Conservation (phyloP, 2,888 invertebrate genomes). For the Bedellia somnulentella region DNA sequence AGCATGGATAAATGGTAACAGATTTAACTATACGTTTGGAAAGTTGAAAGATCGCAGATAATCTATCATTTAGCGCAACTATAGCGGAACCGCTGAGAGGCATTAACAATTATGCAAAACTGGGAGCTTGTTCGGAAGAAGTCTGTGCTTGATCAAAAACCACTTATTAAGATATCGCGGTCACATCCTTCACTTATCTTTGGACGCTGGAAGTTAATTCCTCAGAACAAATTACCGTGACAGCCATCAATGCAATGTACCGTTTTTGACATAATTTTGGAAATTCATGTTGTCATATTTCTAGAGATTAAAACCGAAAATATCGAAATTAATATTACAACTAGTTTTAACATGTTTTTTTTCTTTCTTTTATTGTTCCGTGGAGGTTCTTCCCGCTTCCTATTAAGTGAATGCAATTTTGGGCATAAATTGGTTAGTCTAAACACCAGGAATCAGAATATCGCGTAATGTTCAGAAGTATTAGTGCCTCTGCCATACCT, state of each 20-base stretch:
- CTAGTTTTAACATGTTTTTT: too few species aligned
- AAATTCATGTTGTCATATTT: too few species aligned
- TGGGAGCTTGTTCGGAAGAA: slow-evolving; percentile 19
- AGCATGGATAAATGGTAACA: too few species aligned
- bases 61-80: slow-evolving; percentile 8
- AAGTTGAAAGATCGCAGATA: background rate
- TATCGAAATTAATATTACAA: too few species aligned
- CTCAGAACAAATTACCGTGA: slow-evolving; percentile 31
- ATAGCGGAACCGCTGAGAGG: slow-evolving; percentile 16
- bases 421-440: too few species aligned
- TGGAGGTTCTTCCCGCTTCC: too few species aligned
- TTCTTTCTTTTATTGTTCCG: too few species aligned
- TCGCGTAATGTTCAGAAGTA: too few species aligned
- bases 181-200: slow-evolving; percentile 21
- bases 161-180: slow-evolving; percentile 55
- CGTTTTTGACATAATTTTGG: slow-evolving; percentile 24
- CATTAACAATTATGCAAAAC: slow-evolving; percentile 49
- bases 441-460: too few species aligned
- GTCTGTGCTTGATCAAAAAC: slow-evolving; percentile 39
- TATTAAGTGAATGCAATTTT: too few species aligned
- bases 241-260: slow-evolving; percentile 42
- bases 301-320: too few species aligned
- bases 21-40: background rate
- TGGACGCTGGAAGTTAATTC: slow-evolving; percentile 23
- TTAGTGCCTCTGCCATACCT: too few species aligned